Percentiles rank a stretch among this genome's conserved stretches.
Evolutionary conservation across 2,113 vertebrate genomes (phyloP).

Genomic region (Crypturellus undulatus): DNA sequence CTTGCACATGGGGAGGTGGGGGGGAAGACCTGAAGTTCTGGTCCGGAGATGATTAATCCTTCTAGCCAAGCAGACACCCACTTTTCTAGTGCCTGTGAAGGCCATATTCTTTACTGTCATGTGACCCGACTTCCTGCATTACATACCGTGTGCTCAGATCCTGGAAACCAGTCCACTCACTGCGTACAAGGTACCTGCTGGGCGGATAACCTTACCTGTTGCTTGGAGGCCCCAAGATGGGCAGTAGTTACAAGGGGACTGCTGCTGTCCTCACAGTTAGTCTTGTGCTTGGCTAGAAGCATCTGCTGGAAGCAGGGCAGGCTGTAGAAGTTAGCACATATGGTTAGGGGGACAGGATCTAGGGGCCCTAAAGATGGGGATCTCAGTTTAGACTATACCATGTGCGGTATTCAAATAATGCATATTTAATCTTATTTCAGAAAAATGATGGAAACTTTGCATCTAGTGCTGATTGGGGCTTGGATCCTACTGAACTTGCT

Average conservation of each 20-base stretch:
- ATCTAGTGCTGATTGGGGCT: slow-evolving; percentile 89
- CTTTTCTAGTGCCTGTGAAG: not conserved
- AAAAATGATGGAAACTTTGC: slow-evolving; percentile 72
- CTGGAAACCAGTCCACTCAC: not conserved
- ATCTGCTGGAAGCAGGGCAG: not conserved
- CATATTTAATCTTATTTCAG: slow-evolving; percentile 59
- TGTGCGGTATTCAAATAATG: not conserved
- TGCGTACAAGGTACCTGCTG: not conserved
- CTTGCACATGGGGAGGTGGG: not conserved
- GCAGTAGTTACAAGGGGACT: not conserved
- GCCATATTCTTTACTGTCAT: not conserved
- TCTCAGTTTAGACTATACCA: not conserved
- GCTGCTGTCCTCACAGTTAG: not conserved
- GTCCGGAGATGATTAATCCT: not conserved
- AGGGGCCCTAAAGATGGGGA: not conserved
- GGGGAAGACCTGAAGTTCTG: not conserved
- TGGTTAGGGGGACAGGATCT: not conserved
- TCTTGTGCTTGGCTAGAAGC: not conserved
- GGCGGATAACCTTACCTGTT: not conserved
- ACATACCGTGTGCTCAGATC: not conserved
- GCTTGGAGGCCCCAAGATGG: not conserved
- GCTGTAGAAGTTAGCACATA: not conserved
- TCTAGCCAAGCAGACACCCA: not conserved
- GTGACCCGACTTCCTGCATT: not conserved
- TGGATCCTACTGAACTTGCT: slow-evolving; percentile 89